Percentiles rank a stretch among this genome's conserved stretches.
Evolutionary conservation across 64 coral and sea anemone genomes (phyloP).

Genomic region (Pocillopora damicornis): DNA sequence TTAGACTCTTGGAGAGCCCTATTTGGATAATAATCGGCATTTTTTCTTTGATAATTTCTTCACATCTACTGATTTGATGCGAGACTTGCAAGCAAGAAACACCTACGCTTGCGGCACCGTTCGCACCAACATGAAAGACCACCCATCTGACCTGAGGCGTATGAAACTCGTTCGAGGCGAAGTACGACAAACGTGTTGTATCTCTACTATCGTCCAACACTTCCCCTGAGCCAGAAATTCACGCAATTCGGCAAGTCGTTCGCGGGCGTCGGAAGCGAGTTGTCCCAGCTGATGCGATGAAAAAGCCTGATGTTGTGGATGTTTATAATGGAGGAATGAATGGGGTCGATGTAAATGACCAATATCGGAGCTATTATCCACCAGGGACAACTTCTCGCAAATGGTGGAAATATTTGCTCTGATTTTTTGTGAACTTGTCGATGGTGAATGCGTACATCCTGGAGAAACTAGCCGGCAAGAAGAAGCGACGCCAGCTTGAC

Average conservation of each 20-base stretch:
- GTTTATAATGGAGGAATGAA: constrained; percentile 39
- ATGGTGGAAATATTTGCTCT: constrained; percentile 47
- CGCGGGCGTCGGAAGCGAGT: background rate
- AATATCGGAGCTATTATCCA: constrained; percentile 34
- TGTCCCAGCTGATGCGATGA: constrained; percentile 21
- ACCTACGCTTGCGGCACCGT: constrained; percentile 27
- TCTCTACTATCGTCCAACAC: constrained; percentile 30
- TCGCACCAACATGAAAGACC: constrained; percentile 9
- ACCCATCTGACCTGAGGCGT: constrained; percentile 22
- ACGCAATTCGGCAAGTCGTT: background rate
- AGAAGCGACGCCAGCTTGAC: constrained; percentile 28
- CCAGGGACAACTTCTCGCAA: constrained; percentile 27
- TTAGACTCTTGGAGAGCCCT: constrained; percentile 52
- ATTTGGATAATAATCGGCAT: constrained; percentile 16
- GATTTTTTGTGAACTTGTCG: constrained; percentile 29
- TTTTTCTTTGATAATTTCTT: constrained; percentile 52
- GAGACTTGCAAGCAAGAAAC: background rate
- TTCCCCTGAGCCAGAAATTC: constrained; percentile 24
- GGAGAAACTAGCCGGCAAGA: constrained; percentile 11
- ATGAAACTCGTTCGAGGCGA: constrained; percentile 17
- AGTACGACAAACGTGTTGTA: constrained; percentile 30
- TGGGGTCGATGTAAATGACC: constrained; percentile 25
- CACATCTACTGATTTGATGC: constrained; percentile 9
- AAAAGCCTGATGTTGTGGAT: constrained; percentile 34
- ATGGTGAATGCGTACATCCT: constrained; percentile 40